A percentile compares a stretch with the other conserved stretches of the same genome.
phyloP scores from a whole-genome alignment of 2,888 invertebrate species.

The Lypha dubia region DNA sequence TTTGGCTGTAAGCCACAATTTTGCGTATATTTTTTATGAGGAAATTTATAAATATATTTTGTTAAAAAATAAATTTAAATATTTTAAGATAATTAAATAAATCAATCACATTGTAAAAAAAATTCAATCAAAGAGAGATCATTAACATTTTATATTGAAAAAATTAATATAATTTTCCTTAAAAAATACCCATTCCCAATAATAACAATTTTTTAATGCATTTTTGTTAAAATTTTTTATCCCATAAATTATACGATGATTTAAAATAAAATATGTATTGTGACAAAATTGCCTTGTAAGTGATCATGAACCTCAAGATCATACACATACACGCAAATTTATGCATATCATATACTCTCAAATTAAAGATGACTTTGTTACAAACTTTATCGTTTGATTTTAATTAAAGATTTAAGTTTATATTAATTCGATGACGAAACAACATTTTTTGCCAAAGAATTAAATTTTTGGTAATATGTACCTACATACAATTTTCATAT shows the following conservation, averaged over 20 bases:
- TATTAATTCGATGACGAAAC: no score
- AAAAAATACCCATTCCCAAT: background rate
- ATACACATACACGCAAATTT: no score
- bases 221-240: slow-evolving; percentile 1
- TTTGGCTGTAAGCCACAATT: slow-evolving; percentile 48
- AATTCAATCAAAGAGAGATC: slow-evolving; percentile 11
- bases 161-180: background rate
- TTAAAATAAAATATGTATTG: background rate
- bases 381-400: background rate
- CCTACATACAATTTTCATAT: no score
- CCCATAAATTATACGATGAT: background rate
- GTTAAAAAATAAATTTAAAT: background rate
- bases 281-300: no score
- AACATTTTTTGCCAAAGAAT: no score
- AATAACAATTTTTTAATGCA: slow-evolving; percentile 8
- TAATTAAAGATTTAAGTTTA: no score
- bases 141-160: slow-evolving; percentile 39
- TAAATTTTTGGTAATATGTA: no score
- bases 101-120: slow-evolving; percentile 20
- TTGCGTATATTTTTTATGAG: background rate
- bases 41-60: background rate
- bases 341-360: no score
- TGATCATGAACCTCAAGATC: no score
- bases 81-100: slow-evolving; percentile 2
- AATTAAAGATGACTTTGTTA: background rate